Percentiles rank a stretch among this genome's conserved stretches.
These are phyloP conservation scores for Digitonthophagus gazella DNA, from an alignment of 2,888 invertebrate genomes.

Conservation along the genomic window DNA sequence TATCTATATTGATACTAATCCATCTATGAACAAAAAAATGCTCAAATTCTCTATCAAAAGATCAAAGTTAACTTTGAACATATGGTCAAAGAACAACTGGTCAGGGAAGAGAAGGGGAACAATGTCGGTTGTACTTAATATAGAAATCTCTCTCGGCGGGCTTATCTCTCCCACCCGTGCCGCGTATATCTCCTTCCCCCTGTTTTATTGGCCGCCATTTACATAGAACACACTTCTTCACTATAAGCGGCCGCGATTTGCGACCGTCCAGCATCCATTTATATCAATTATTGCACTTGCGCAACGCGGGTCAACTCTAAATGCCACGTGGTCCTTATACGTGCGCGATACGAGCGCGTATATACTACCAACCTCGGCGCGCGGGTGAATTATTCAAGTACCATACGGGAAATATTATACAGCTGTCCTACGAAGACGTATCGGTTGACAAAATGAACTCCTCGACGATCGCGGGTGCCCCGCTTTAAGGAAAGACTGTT, in stretches of 20 bases:
- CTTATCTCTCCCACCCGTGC: constrained; percentile 4
- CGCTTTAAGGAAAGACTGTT: too few relatives aligned
- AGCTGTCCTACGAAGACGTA: too few relatives aligned
- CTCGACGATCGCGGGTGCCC: too few relatives aligned
- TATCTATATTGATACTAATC: too few relatives aligned
- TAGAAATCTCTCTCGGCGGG: constrained; percentile 6
- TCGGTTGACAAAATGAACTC: neutral
- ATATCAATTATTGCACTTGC: constrained; percentile 40
- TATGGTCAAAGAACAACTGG: neutral
- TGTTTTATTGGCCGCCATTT: constrained; percentile 45
- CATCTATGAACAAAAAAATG: too few relatives aligned
- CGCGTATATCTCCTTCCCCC: constrained; percentile 24
- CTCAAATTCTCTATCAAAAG: too few relatives aligned
- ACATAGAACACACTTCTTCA: constrained; percentile 49
- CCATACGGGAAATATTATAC: neutral
- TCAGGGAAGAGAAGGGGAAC: neutral
- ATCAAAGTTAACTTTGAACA: too few relatives aligned
- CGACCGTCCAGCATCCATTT: constrained; percentile 35
- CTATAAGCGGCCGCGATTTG: constrained; percentile 41
- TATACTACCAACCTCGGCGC: neutral
- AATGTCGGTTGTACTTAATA: constrained; percentile 11
- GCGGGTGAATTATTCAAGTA: too few relatives aligned
- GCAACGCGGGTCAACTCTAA: constrained; percentile 22
- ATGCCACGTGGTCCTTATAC: constrained; percentile 11
- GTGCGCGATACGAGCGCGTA: neutral